Percentiles rank a stretch among this genome's conserved stretches.
Evolutionary conservation across 2,797 vertebrate species (phyloP).

Genomic region (Ispidina picta): DNA sequence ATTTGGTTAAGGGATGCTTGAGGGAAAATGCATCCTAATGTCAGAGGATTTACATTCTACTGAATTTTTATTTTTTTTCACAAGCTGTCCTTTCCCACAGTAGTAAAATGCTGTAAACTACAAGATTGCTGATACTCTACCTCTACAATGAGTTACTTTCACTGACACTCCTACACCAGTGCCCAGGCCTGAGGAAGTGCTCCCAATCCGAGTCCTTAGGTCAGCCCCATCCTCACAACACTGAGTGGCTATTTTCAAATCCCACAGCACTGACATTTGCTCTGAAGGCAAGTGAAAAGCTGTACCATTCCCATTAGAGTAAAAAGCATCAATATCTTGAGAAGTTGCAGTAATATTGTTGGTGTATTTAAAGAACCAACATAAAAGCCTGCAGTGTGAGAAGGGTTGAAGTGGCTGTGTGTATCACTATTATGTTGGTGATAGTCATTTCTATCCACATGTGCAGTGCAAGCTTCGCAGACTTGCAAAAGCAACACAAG

Average conservation of each 20-base stretch:
- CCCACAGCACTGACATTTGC: not conserved
- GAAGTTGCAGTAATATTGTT: constrained; percentile 1
- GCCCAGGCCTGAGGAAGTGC: not conserved
- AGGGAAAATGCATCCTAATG: not conserved
- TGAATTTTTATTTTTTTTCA: not conserved
- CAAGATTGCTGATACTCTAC: not conserved
- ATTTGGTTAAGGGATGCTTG: not conserved
- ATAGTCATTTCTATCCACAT: not conserved
- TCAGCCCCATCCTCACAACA: not conserved
- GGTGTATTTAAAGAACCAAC: constrained; percentile 10
- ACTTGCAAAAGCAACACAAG: not conserved
- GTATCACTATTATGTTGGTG: not conserved
- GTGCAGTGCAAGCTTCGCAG: not conserved
- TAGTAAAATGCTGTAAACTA: not conserved
- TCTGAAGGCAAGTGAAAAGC: constrained; percentile 35
- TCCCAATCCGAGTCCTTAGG: not conserved
- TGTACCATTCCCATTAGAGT: not conserved
- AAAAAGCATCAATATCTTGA: constrained; percentile 13
- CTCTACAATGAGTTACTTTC: not conserved
- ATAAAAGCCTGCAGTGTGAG: not conserved
- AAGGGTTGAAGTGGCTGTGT: not conserved
- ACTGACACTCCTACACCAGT: not conserved
- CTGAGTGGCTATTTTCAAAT: not conserved
- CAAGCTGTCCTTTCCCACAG: not conserved
- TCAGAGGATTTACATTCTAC: not conserved